phyloP scores from a whole-genome alignment of 2,888 invertebrate genomes.

The Plemyria rubiginata region DNA sequence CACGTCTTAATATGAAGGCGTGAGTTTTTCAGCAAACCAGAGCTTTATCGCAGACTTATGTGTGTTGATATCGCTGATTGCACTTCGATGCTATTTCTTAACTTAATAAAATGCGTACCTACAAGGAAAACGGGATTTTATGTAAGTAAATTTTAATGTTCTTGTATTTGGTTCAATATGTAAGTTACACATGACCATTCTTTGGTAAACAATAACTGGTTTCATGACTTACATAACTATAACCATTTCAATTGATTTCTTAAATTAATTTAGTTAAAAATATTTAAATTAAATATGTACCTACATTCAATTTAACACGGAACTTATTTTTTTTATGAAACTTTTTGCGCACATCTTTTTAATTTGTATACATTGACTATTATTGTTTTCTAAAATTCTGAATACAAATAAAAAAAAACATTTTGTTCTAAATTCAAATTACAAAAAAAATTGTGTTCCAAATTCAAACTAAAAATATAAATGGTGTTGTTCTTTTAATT shows the following conservation, averaged over 20 bases:
- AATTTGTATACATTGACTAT: too few relatives aligned
- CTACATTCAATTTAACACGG: too few relatives aligned
- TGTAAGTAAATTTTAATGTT: not conserved
- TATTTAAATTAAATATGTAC: too few relatives aligned
- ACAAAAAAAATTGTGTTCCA: not conserved
- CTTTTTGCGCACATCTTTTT: too few relatives aligned
- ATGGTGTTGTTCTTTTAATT: not conserved
- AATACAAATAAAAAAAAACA: not conserved
- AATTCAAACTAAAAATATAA: not conserved
- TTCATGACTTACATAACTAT: too few relatives aligned
- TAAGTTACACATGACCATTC: not conserved
- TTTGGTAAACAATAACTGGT: not conserved
- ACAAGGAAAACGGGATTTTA: slow-evolving; percentile 8
- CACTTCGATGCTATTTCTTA: slow-evolving; percentile 27
- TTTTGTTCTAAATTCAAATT: not conserved
- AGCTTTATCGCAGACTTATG: slow-evolving; percentile 22
- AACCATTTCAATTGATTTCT: too few relatives aligned
- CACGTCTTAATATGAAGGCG: not conserved
- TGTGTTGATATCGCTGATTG: slow-evolving; percentile 26
- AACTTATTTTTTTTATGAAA: too few relatives aligned
- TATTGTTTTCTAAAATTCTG: too few relatives aligned
- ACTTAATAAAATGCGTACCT: slow-evolving; percentile 10
- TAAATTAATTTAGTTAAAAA: too few relatives aligned
- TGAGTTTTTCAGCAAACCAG: not conserved
- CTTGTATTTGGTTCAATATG: not conserved